These are phyloP conservation scores for Gallinago paraguaiae DNA, from an alignment of 2,113 vertebrate species.

Conservation along the genomic window DNA sequence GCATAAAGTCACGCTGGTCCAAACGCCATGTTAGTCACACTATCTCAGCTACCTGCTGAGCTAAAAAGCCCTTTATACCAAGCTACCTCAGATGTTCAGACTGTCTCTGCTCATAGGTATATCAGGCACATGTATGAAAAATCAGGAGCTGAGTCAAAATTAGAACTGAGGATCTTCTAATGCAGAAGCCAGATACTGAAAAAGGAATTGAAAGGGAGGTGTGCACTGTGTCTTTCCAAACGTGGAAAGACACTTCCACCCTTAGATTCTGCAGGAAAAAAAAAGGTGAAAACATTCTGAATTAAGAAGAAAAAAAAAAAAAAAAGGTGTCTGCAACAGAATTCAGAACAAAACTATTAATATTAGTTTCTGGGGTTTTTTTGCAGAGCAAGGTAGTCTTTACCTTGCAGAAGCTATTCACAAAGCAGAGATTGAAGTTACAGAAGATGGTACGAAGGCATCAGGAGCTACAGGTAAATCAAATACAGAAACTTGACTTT, in stretches of 20 bases:
- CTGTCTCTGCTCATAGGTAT: background rate
- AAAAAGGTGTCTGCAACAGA: rapidly evolving
- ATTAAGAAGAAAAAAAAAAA: background rate
- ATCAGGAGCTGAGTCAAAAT: background rate
- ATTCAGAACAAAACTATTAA: background rate
- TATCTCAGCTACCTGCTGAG: background rate
- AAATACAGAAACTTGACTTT: background rate
- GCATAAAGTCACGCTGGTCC: background rate
- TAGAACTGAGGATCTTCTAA: background rate
- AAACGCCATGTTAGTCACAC: background rate
- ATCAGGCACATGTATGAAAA: background rate
- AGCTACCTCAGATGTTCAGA: background rate
- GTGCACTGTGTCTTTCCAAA: background rate
- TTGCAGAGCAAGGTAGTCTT: conserved; percentile 79
- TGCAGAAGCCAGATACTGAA: background rate
- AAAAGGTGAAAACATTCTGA: background rate
- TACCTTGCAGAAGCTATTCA: conserved; percentile 89
- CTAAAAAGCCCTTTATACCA: too few species aligned
- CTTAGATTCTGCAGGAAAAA: background rate
- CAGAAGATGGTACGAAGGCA: conserved; percentile 85
- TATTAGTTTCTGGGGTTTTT: background rate
- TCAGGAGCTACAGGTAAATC: conserved; percentile 83
- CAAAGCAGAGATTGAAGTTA: conserved; percentile 85
- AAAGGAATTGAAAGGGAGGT: background rate
- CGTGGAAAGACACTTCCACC: background rate